A percentile compares a stretch with the other conserved stretches of the same genome.
Conservation (phyloP, 1,140 invertebrate species). For the Bicyclus anynana region DNA sequence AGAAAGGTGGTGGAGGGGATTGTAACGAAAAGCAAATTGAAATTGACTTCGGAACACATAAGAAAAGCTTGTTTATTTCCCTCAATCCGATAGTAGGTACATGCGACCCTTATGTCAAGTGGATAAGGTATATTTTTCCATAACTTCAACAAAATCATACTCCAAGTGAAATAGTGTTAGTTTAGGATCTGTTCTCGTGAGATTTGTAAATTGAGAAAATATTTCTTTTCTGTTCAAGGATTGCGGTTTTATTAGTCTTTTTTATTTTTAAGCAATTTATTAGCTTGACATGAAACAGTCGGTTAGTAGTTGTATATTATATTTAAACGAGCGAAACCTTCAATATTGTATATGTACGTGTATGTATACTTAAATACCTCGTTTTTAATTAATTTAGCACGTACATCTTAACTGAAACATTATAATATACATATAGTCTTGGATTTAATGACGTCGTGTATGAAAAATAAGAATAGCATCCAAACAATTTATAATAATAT, state of each 20-base stretch:
- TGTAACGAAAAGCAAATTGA: conserved; percentile 29
- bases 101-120: background rate
- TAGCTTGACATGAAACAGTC: no score
- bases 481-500: conserved; percentile 7
- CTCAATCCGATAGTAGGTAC: background rate
- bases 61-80: conserved; percentile 20
- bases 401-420: no score
- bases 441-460: no score
- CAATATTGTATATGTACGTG: no score
- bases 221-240: conserved; percentile 15
- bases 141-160: background rate
- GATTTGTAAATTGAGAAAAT: conserved; percentile 13
- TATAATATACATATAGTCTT: no score
- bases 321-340: no score
- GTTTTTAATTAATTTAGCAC: no score
- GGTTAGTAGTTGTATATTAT: no score
- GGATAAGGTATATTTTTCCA: conserved; percentile 10
- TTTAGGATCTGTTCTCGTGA: conserved; percentile 29
- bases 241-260: background rate
- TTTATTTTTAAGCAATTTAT: no score
- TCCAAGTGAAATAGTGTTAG: conserved; percentile 17
- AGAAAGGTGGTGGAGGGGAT: conserved; percentile 18
- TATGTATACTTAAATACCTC: no score
- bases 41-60: conserved; percentile 25
- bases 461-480: background rate